These are phyloP conservation scores for Bothrops jararaca DNA, from an alignment of 2,113 vertebrate genomes.

Conservation along the genomic window DNA sequence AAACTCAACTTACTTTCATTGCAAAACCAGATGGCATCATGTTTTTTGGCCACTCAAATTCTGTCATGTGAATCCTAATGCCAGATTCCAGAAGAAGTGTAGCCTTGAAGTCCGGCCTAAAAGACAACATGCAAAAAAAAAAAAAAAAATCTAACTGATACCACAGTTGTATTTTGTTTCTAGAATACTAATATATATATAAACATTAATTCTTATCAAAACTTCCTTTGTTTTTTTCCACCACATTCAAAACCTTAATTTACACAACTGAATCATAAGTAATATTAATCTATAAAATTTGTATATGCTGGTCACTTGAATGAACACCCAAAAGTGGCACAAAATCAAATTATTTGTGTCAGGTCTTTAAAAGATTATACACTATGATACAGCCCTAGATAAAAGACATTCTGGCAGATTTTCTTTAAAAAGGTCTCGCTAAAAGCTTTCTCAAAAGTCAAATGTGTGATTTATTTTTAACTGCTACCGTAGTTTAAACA, in stretches of 20 bases:
- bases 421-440: neutral
- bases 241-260: neutral
- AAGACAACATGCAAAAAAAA: neutral
- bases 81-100: conserved; percentile 92
- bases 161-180: neutral
- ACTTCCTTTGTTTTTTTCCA: neutral
- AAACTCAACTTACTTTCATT: conserved; percentile 85
- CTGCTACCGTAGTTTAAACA: neutral
- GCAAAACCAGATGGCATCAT: conserved; percentile 96
- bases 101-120: conserved; percentile 91
- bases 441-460: neutral
- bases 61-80: conserved; percentile 90
- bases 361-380: neutral
- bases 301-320: neutral
- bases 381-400: neutral
- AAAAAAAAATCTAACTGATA: neutral
- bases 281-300: neutral
- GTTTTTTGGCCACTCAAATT: conserved; percentile 98
- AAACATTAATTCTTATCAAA: neutral
- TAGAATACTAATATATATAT: neutral
- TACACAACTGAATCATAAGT: neutral
- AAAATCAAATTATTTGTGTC: neutral
- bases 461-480: neutral
- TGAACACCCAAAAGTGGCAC: neutral
- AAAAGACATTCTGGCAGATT: neutral